phyloP scores from a whole-genome alignment of 1,140 invertebrate species.

The Nephila pilipes region DNA sequence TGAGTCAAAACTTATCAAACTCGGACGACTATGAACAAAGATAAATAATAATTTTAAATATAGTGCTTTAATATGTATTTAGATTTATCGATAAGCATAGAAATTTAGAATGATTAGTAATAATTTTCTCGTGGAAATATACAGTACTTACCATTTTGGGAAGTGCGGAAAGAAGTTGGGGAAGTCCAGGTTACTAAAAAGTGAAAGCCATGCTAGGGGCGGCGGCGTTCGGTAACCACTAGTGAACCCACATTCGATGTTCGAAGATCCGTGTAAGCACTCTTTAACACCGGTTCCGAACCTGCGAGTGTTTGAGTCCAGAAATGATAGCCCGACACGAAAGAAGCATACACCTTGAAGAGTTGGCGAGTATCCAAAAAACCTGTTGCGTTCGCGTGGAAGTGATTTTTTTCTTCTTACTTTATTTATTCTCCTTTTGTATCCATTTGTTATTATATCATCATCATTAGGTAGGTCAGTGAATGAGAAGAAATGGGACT shows the following conservation, averaged over 20 bases:
- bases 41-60: too few relatives aligned
- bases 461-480: slow-evolving; percentile 63
- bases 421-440: slow-evolving; percentile 19
- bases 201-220: neutral
- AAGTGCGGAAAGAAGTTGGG: neutral
- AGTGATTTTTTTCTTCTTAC: neutral
- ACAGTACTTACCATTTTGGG: neutral
- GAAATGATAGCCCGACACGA: neutral
- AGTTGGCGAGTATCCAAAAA: slow-evolving; percentile 54
- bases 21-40: too few relatives aligned
- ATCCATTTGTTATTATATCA: slow-evolving; percentile 39
- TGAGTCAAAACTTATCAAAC: too few relatives aligned
- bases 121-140: too few relatives aligned
- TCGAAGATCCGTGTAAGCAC: neutral
- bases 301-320: neutral
- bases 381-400: slow-evolving; percentile 45
- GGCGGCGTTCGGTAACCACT: too few relatives aligned
- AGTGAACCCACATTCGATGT: too few relatives aligned
- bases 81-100: too few relatives aligned
- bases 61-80: too few relatives aligned
- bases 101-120: too few relatives aligned
- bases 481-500: slow-evolving; percentile 46
- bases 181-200: neutral
- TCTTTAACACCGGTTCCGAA: neutral
- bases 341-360: slow-evolving; percentile 8